phyloP scores from a whole-genome alignment of 2,888 invertebrate genomes.

The Eudemis profundana region DNA sequence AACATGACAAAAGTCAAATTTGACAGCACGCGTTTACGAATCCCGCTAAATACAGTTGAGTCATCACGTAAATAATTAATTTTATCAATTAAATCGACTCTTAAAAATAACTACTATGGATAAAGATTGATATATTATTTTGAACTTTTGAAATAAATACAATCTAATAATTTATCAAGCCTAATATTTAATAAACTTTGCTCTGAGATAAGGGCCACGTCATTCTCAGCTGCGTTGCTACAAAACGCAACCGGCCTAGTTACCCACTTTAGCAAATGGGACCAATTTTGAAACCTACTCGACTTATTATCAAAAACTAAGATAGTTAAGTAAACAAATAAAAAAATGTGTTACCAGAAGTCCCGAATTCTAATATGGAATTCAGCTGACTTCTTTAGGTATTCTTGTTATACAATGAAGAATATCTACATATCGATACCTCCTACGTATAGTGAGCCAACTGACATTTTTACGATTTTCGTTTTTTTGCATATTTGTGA shows the following conservation, averaged over 20 bases:
- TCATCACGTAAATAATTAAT: constrained; percentile 10
- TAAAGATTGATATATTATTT: background rate
- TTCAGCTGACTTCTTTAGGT: too few relatives aligned
- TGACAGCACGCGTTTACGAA: constrained; percentile 57
- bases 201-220: constrained; percentile 29
- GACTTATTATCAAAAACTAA: background rate
- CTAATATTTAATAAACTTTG: background rate
- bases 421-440: too few relatives aligned
- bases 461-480: too few relatives aligned
- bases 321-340: too few relatives aligned
- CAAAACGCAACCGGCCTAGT: constrained; percentile 28
- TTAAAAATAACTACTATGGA: background rate
- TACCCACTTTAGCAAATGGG: constrained; percentile 18
- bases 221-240: constrained; percentile 25
- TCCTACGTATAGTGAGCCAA: too few relatives aligned
- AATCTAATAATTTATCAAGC: background rate
- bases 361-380: too few relatives aligned
- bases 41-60: constrained; percentile 16
- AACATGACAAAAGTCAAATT: constrained; percentile 84
- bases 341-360: too few relatives aligned
- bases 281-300: constrained; percentile 3
- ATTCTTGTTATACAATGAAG: too few relatives aligned
- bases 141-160: too few relatives aligned
- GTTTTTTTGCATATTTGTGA: too few relatives aligned
- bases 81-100: background rate